A percentile compares a stretch with the other conserved stretches of the same genome.
Conservation (phyloP, 2,797 vertebrate genomes). For the Salarias fasciatus region DNA sequence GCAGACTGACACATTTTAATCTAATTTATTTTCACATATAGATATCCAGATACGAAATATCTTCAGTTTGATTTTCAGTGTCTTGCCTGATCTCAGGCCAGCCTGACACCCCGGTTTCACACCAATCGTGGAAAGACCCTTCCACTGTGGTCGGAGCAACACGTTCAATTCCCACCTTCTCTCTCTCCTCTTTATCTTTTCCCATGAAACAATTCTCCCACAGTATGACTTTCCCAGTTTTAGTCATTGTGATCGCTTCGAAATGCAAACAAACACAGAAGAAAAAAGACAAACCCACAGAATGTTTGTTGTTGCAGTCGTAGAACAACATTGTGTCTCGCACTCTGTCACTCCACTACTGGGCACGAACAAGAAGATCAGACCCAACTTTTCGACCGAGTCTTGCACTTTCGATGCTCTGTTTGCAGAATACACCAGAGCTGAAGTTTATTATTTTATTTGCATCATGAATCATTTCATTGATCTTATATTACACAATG, state of each 20-base stretch:
- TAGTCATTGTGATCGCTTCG: conserved; percentile 26
- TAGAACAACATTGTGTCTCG: conserved; percentile 9
- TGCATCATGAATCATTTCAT: no score
- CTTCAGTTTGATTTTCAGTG: no score
- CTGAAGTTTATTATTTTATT: no score
- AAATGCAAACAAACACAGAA: conserved; percentile 25
- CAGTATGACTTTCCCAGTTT: conserved; percentile 35
- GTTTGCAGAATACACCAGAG: no score
- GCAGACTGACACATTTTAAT: no score
- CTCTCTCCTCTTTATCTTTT: conserved; percentile 38
- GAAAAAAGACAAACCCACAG: conserved; percentile 28
- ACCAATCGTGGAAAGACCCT: conserved; percentile 42
- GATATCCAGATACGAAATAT: no score
- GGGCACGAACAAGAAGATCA: background rate
- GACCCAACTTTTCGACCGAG: no score
- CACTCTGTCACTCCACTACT: background rate
- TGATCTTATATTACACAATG: no score
- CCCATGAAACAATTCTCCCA: conserved; percentile 40
- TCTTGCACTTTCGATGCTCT: no score
- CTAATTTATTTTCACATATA: no score
- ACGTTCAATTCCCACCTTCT: conserved; percentile 29
- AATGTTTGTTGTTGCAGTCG: conserved; percentile 24
- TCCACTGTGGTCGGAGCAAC: conserved; percentile 28
- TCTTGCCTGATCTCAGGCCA: background rate
- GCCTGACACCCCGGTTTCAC: background rate